Base-by-base conservation (phyloP, 1,140 invertebrate species). In the Planococcus citri region DNA sequence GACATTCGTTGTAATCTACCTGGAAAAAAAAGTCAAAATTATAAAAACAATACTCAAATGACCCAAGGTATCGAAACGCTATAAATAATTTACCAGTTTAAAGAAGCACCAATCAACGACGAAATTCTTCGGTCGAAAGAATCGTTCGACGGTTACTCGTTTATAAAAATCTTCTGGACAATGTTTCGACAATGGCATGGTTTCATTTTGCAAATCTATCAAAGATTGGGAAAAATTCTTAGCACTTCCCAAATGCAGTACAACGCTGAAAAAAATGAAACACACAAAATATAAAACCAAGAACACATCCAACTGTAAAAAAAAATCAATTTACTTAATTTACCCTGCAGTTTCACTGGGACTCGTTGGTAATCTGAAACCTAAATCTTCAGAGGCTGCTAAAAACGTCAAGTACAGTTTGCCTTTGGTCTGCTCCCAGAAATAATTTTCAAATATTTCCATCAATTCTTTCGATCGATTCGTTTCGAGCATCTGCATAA, bases 301-400 rank as follows among this genome's bases (percentile, higher is more conserved):
- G 17, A 4, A 3, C 20, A 64, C 10, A 64, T n/a, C n/a, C n/a
- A n/a, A n/a, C n/a, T n/a, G n/a, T n/a, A n/a, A n/a, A n/a, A n/a
- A 9, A 9, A 41, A 41, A 41, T 41, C 37, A 41, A n/a, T n/a
- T 41, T 20, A 72, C 68, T 72, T 21, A 69, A 22, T 1, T 37
- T 38, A 94, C 91, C 92, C 92, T 82, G 94, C 91, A 29, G 88
- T 87, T 74, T 93, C 89, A 72, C 84, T 85, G 0, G 91, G 91
- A 74, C 87, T 86, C 21, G 92, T 74, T 1, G 92, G 92, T 70
- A 90, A 77, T 58, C 91, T 80, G 2, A 89, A 91, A 21, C 92
- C 92, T 60, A 92, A 80, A 74, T 91, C 86, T 20, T 92, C 82
- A 0, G 92, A 89, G 1, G 90, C 91, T 27, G 87, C 87, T 69